These are phyloP conservation scores for Drosophila mulleri DNA, from an alignment of 2,888 invertebrate genomes.

Conservation along the genomic window DNA sequence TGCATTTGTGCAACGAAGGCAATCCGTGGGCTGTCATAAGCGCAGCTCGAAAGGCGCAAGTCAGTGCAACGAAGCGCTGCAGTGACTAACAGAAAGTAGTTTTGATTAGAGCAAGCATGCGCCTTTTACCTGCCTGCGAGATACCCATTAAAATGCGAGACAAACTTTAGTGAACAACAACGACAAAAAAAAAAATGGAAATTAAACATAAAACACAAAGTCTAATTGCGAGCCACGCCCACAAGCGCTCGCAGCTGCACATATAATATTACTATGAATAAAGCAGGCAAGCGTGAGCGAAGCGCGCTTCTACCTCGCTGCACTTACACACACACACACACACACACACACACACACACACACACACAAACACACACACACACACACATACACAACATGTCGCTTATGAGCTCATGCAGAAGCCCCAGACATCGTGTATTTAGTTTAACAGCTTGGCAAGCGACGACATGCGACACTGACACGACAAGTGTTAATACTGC, in stretches of 20 bases:
- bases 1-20: conserved; percentile 9
- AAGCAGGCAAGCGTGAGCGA: conserved; percentile 55
- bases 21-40: not conserved
- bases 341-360: conserved; percentile 1
- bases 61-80: not conserved
- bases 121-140: not conserved
- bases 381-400: conserved; percentile 44
- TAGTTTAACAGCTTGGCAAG: conserved; percentile 75
- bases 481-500: conserved; percentile 77
- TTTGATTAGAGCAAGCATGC: not conserved
- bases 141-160: conserved; percentile 2
- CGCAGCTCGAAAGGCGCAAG: conserved; percentile 1
- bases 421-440: conserved; percentile 74
- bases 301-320: conserved; percentile 51
- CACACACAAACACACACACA: no score
- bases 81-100: conserved; percentile 3
- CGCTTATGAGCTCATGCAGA: conserved; percentile 67
- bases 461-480: conserved; percentile 78
- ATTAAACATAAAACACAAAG: conserved; percentile 51
- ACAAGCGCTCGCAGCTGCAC: conserved; percentile 14
- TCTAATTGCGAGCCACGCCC: conserved; percentile 60
- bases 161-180: not conserved
- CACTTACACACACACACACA: conserved; percentile 35
- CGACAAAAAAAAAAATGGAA: not conserved
- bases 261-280: conserved; percentile 39